Conservation (phyloP, 2,797 vertebrate genomes). For the Brotogeris chrysoptera region DNA sequence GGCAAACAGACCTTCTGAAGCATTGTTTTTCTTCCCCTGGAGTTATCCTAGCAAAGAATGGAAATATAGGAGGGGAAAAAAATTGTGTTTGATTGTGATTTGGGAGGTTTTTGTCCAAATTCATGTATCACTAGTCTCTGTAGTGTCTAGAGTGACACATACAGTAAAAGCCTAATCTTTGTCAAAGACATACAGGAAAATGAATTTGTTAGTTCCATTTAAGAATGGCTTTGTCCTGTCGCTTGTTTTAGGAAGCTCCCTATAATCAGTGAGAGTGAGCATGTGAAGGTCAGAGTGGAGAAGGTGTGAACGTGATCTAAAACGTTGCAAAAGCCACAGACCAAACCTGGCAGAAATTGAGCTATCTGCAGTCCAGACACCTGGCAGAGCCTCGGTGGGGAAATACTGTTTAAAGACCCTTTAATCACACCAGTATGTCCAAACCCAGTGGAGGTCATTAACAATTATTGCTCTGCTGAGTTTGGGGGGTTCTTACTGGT, state of each 20-base stretch:
- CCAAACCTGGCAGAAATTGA: background rate
- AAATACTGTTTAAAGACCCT: background rate
- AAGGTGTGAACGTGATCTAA: rapidly evolving
- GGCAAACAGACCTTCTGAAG: background rate
- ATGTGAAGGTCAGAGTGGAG: background rate
- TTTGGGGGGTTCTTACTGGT: background rate
- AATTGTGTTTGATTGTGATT: background rate
- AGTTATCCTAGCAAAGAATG: background rate
- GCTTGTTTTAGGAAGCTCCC: background rate
- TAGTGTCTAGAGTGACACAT: background rate
- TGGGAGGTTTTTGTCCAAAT: background rate
- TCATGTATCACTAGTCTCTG: background rate
- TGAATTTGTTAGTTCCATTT: background rate
- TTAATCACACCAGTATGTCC: background rate
- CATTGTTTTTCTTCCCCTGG: background rate
- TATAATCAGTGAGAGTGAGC: background rate
- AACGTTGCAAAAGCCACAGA: background rate
- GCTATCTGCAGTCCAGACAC: background rate
- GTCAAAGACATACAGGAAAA: background rate
- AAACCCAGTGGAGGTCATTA: background rate
- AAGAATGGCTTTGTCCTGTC: background rate
- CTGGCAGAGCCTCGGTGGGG: background rate
- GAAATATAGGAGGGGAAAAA: rapidly evolving
- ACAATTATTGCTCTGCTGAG: background rate
- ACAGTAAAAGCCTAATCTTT: background rate